These are phyloP conservation scores for Pteria penguin DNA, from an alignment of 2,888 invertebrate species.

Conservation along the genomic window DNA sequence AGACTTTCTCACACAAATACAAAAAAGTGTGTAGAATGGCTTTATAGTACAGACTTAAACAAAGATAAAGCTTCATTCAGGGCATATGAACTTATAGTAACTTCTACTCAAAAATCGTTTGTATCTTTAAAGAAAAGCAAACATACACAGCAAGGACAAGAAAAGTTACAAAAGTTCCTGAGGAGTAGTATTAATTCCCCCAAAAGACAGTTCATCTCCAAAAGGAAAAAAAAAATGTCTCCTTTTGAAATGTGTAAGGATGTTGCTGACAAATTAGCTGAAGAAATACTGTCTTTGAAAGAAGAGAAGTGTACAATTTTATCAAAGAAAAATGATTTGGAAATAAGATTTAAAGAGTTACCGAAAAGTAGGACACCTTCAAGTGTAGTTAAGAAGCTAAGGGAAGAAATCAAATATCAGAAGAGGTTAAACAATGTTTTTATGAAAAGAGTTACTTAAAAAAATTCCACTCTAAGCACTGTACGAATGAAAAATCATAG, in stretches of 20 bases:
- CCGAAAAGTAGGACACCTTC: neutral
- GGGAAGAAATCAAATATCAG: neutral
- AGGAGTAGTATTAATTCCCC: neutral
- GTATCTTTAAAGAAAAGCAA: neutral
- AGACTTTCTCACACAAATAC: neutral
- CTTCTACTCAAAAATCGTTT: neutral
- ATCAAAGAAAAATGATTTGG: neutral
- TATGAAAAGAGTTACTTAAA: neutral
- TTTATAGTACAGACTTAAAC: neutral
- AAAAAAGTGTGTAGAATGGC: constrained; percentile 2
- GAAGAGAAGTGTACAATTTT: too few species aligned
- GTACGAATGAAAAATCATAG: neutral
- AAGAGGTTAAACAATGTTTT: neutral
- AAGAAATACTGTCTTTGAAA: neutral
- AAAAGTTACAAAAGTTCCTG: neutral
- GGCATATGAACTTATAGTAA: constrained; percentile 1
- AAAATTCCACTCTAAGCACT: neutral
- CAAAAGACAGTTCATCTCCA: neutral
- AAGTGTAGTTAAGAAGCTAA: neutral
- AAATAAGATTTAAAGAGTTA: neutral
- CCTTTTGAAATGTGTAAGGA: neutral
- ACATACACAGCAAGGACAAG: neutral
- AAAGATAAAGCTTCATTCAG: neutral
- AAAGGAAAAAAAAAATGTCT: neutral
- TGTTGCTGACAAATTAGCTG: neutral